Conservation (phyloP, 2,113 vertebrate species). For the Microtus pennsylvanicus region DNA sequence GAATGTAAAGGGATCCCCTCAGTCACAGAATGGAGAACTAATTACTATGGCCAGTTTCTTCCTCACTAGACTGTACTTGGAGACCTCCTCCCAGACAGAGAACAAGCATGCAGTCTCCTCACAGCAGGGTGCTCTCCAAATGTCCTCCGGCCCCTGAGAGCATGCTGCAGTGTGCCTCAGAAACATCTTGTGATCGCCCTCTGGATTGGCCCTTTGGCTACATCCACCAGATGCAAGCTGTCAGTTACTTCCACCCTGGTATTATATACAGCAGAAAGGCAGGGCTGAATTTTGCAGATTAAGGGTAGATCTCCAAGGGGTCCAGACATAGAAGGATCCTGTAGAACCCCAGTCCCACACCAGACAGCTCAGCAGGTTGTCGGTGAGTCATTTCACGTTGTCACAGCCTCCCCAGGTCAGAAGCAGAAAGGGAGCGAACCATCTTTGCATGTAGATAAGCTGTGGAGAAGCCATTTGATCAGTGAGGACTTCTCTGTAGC, state of each 20-base stretch:
- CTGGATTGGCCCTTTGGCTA: no score
- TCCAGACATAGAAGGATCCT: background rate
- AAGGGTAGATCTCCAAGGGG: background rate
- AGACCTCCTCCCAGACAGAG: background rate
- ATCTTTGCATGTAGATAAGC: background rate
- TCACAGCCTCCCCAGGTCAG: background rate
- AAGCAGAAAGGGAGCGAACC: background rate
- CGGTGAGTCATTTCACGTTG: slow-evolving; percentile 89
- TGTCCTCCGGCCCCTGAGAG: no score
- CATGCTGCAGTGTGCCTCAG: background rate
- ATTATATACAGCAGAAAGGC: no score
- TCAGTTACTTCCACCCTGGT: background rate
- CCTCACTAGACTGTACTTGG: background rate
- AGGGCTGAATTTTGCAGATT: slow-evolving; percentile 16
- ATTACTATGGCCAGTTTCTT: background rate
- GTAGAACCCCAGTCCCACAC: no score
- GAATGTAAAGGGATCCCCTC: background rate
- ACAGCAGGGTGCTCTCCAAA: background rate
- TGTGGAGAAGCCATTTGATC: background rate
- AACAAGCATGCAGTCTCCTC: background rate
- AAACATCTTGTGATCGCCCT: background rate
- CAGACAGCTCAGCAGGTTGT: background rate
- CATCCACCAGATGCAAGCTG: background rate
- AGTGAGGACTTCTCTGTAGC: background rate
- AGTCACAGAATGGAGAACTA: background rate